Conservation (phyloP, 2,113 vertebrate genomes). For the Crotalus helleri region DNA sequence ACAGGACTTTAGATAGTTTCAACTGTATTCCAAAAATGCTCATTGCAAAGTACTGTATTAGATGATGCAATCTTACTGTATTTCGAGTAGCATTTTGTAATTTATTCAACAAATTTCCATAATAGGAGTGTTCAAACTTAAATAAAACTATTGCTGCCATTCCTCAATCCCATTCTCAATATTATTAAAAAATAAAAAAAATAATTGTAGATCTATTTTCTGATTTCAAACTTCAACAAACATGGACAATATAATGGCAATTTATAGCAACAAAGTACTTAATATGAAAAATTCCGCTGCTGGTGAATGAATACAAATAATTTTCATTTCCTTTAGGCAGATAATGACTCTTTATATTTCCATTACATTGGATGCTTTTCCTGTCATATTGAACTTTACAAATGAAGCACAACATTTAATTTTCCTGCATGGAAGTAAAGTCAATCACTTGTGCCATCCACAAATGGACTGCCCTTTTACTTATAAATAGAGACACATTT, state of each 20-base stretch:
- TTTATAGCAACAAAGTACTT: neutral
- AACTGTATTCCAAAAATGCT: neutral
- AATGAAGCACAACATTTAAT: neutral
- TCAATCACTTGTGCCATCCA: neutral
- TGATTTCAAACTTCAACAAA: neutral
- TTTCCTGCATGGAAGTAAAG: neutral
- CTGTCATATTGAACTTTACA: neutral
- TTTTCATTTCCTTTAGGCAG: neutral
- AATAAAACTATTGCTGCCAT: neutral
- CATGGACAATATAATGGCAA: neutral
- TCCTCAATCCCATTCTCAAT: neutral
- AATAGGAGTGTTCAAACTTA: neutral
- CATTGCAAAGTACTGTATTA: neutral
- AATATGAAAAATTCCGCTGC: neutral
- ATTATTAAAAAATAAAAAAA: neutral
- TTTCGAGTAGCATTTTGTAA: neutral
- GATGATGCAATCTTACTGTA: neutral
- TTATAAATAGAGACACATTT: neutral
- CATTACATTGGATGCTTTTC: neutral
- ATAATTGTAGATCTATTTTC: neutral
- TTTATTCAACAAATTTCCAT: neutral
- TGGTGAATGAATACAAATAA: neutral
- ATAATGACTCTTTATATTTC: neutral
- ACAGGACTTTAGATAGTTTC: constrained; percentile 1
- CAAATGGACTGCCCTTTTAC: neutral